A percentile compares a stretch with the other conserved stretches of the same genome.
phyloP scores from a whole-genome alignment of 53 echinoderm and acorn worm genomes.

The Zoroaster sp. region DNA sequence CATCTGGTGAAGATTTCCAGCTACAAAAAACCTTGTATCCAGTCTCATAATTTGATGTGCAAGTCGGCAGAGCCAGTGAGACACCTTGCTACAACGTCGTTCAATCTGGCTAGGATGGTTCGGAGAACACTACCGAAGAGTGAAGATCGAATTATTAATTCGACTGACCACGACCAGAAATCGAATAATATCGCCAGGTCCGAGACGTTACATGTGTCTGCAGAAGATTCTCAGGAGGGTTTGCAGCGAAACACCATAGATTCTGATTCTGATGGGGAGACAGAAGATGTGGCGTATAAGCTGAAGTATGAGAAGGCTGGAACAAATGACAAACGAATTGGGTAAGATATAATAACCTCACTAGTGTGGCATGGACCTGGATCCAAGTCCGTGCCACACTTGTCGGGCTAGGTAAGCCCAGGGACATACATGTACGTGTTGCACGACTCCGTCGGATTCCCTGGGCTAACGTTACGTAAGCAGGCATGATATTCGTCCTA shows the following conservation, averaged over 20 bases:
- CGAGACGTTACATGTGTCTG: not conserved
- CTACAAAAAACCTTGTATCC: not conserved
- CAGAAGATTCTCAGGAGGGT: not conserved
- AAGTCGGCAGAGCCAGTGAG: not conserved
- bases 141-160: not conserved
- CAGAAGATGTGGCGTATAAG: not conserved
- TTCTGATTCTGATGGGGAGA: not conserved
- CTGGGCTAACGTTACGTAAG: too few relatives aligned
- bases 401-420: too few relatives aligned
- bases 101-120: not conserved
- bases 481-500: too few relatives aligned
- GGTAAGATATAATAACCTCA: conserved; percentile 37
- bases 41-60: not conserved
- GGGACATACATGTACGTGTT: too few relatives aligned
- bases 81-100: not conserved
- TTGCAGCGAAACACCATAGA: not conserved
- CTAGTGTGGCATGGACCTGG: not conserved
- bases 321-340: conserved; percentile 74
- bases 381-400: too few relatives aligned
- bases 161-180: too few relatives aligned
- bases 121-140: not conserved
- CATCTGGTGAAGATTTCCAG: not conserved
- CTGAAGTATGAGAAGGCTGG: conserved; percentile 59
- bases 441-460: too few relatives aligned
- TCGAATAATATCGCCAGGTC: not conserved